Base-by-base conservation (phyloP, 2,797 vertebrate species). In the Ctenopoma multispine region DNA sequence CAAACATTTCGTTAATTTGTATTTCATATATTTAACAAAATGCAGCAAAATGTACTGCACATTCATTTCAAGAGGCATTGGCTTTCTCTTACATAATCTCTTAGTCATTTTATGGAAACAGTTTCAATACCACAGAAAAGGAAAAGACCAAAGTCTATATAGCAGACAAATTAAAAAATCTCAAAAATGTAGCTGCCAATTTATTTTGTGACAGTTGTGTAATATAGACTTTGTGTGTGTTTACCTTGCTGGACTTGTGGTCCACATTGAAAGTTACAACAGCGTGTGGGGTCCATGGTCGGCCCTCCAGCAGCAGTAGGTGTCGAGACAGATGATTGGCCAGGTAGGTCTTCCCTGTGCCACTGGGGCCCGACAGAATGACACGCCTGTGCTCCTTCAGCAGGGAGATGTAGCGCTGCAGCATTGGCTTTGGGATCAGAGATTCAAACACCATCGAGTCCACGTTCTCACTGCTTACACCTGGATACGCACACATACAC, bases 181-280 rank as follows among this genome's bases (percentile, higher is more conserved):
- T 34, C 31, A 31, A 31, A 31, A 34, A 5, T 34, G 31, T 34
- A 34, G 31, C 31, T 34, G 31, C 36, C 10, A 38, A 38, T 38
- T 12, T 12, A 38, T 13, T 38, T 41, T 5, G 13, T 41, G 15
- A 17, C 14, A 14, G 11, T 13, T 40, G 13, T 44, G 3, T 41
- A 3, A 44, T n/a, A 44, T n/a, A 21, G n/a, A 48, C 12, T 10
- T 13, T 15, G 17, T 9, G 3, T 15, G 14, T 1, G 0, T 90
- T 88, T 77, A 99, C 98, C 95, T 99, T 99, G 92, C 97, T 97
- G 78, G 98, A 99, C 89, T 99, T 99, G 82, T 99, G 97, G 87
- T 99, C 97, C 47, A 99, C 96, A 0, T 97, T 99, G 88, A 99
- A 98, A 31, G 96, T 99, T 77, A 97, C 95, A 0, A 99, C 93